A percentile compares a stretch with the other conserved stretches of the same genome.
Evolutionary conservation across 2,888 invertebrate species (phyloP).

Genomic region (Chouioia cunea): DNA sequence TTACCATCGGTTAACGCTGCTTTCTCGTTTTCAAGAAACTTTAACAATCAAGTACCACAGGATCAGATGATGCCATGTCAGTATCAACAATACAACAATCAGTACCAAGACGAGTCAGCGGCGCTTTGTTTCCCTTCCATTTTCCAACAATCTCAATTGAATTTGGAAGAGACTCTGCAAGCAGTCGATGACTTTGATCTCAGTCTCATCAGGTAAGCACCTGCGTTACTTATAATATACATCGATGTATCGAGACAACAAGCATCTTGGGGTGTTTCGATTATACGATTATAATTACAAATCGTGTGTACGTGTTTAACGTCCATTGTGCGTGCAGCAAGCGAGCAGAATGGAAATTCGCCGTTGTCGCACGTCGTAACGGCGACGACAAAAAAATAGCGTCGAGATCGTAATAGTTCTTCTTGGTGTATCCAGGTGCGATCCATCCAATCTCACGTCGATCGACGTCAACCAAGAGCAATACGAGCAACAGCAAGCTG

Average conservation of each 20-base stretch:
- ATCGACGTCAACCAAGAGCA: slow-evolving; percentile 41
- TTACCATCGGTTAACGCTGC: slow-evolving; percentile 61
- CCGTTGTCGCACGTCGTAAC: too few species aligned
- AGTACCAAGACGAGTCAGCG: slow-evolving; percentile 33
- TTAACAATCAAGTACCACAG: slow-evolving; percentile 30
- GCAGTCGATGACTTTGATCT: slow-evolving; percentile 63
- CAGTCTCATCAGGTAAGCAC: slow-evolving; percentile 57
- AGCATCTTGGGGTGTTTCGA: not conserved
- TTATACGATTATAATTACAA: not conserved
- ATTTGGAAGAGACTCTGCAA: slow-evolving; percentile 45
- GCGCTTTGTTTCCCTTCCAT: slow-evolving; percentile 37
- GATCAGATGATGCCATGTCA: slow-evolving; percentile 4
- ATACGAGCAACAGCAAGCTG: slow-evolving; percentile 1
- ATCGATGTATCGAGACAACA: not conserved
- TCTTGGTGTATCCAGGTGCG: too few species aligned
- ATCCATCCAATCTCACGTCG: slow-evolving; percentile 58
- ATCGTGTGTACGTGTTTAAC: not conserved
- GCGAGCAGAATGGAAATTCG: too few species aligned
- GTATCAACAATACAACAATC: slow-evolving; percentile 14
- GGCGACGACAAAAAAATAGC: too few species aligned
- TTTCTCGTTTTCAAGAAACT: slow-evolving; percentile 62
- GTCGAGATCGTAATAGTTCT: too few species aligned
- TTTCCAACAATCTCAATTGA: slow-evolving; percentile 41
- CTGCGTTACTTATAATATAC: too few species aligned
- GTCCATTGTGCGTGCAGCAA: too few species aligned